Conservation (phyloP, 2,797 vertebrate species). For the Phylloscopus collybita region DNA sequence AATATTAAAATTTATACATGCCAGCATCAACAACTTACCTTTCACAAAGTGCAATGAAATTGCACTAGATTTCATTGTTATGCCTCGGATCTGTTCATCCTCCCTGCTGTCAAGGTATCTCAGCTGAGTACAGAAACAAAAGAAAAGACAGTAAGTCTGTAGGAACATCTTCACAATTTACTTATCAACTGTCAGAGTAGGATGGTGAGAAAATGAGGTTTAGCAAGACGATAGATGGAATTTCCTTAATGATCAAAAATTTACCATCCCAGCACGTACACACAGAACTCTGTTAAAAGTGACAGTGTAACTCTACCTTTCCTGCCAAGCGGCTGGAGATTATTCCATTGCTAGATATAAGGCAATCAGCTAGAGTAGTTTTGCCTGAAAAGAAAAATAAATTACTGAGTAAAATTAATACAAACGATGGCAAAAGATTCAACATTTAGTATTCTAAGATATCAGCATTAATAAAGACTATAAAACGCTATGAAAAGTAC, state of each 20-base stretch:
- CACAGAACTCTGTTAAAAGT: not conserved
- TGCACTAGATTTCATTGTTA: slow-evolving; percentile 98
- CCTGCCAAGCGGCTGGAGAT: slow-evolving; percentile 93
- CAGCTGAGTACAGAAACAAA: slow-evolving; percentile 75
- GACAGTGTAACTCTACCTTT: slow-evolving; percentile 80
- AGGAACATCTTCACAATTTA: not conserved
- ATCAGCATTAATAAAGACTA: not conserved
- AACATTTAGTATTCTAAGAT: fast-evolving
- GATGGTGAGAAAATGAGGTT: fast-evolving
- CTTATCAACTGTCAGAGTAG: not conserved
- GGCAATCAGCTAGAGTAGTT: slow-evolving; percentile 94
- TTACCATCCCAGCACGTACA: not conserved
- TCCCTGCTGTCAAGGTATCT: slow-evolving; percentile 95
- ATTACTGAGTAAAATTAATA: not conserved
- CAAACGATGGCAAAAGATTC: fast-evolving
- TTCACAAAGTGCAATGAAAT: slow-evolving; percentile 87
- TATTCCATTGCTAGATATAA: slow-evolving; percentile 96
- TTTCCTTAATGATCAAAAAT: not conserved
- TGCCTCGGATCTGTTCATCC: slow-evolving; percentile 94
- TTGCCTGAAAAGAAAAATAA: slow-evolving; percentile 83
- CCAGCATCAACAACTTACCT: slow-evolving; percentile 69
- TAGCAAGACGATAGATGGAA: not conserved
- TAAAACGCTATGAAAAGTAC: fast-evolving
- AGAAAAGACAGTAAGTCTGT: not conserved
- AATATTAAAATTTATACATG: not conserved